Conservation (phyloP, 2,888 invertebrate genomes). For the Axea sp. region DNA sequence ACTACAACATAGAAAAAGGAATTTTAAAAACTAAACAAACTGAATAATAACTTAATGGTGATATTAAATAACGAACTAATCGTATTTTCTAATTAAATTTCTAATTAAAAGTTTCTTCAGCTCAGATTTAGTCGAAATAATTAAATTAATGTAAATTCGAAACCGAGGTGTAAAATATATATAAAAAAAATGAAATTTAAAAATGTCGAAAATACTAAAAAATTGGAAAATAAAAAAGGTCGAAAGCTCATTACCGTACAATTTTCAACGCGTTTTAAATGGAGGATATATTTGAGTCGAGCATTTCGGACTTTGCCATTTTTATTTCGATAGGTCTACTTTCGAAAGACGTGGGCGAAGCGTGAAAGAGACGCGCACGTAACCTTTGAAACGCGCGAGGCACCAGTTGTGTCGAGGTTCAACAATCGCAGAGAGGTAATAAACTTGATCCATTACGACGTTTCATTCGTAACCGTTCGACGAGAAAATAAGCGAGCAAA, state of each 20-base stretch:
- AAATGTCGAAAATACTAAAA: not conserved
- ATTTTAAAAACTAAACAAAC: too few relatives aligned
- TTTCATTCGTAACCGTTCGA: slow-evolving; percentile 65
- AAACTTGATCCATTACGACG: slow-evolving; percentile 62
- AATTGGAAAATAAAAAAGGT: not conserved
- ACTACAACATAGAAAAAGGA: too few relatives aligned
- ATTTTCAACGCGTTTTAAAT: slow-evolving; percentile 26
- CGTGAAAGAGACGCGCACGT: slow-evolving; percentile 44
- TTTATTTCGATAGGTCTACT: slow-evolving; percentile 55
- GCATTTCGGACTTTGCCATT: slow-evolving; percentile 27
- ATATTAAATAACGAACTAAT: too few relatives aligned
- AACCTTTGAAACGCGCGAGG: slow-evolving; percentile 50
- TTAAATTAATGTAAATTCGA: too few relatives aligned
- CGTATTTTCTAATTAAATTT: too few relatives aligned
- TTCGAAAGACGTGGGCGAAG: slow-evolving; percentile 55
- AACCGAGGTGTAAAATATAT: too few relatives aligned
- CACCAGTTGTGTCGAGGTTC: slow-evolving; percentile 55
- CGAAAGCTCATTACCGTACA: not conserved
- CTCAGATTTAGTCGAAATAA: too few relatives aligned
- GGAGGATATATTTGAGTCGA: slow-evolving; percentile 9
- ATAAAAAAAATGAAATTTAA: too few relatives aligned
- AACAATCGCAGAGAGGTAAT: slow-evolving; percentile 55
- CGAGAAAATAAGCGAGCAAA: slow-evolving; percentile 64
- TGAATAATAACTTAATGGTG: too few relatives aligned
- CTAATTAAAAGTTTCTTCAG: too few relatives aligned